Base-by-base conservation (phyloP, 64 coral and sea anemone species). In the Exaiptasia diaphana region DNA sequence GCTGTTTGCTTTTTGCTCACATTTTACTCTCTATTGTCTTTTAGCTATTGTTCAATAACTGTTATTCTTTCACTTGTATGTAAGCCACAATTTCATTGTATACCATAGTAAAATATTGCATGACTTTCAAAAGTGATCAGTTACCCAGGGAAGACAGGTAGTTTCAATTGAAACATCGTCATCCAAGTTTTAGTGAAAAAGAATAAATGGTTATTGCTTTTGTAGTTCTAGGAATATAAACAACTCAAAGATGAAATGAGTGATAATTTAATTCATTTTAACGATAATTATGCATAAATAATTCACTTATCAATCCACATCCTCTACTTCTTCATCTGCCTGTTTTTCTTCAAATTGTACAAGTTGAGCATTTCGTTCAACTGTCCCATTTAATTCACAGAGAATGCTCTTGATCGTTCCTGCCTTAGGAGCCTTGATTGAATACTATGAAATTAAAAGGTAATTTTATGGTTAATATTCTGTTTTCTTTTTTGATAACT, bases 401-500 rank as follows among this genome's bases (percentile, higher is more conserved):
- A 99, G 27, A 10, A 99, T 75, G n/a, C 67, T 56, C 22, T 89
- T 80, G 12, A 99, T 88, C 12, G 85, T 53, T 21, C 94, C 94
- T 25, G 85, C 82, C 50, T 92, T 99, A 10, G 94, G 94, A 26
- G 94, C 88, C 41, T 75, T 65, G 52, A 99, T 99, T 20, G 81
- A 64, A 67, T 99, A 88, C 94, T 99, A 42, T 15, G 52, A 30
- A 91, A 61, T 2, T 43, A 80, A 49, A 54, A 67, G 23, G 1
- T 54, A 15, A 53, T 15, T 10, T 38, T 17, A 64, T 64, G 7
- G 44, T 41, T 2, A 8, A 46, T 57, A 85, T 29, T 20, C 34
- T 49, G 7, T 41, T 39, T 14, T 8, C 28, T 56, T 33, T 62
- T 24, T 30, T 30, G 28, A 24, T 62, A 11, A 62, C 28, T 24